These are phyloP conservation scores for Cheirogaleus medius DNA, from an alignment of 2,113 vertebrate species.

Conservation along the genomic window DNA sequence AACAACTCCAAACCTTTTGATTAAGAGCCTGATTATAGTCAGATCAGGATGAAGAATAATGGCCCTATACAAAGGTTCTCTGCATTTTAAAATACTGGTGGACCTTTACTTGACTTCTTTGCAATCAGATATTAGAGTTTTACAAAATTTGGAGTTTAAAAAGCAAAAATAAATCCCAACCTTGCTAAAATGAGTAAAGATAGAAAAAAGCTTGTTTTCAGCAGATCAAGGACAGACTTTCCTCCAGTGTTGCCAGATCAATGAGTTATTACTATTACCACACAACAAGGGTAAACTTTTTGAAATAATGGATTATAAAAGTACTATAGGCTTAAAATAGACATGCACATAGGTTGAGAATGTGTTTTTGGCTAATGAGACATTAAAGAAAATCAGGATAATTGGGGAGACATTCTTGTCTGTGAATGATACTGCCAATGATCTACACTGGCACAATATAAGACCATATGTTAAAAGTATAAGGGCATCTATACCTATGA, in stretches of 20 bases:
- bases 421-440: not conserved
- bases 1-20: constrained; percentile 56
- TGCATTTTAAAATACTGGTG: constrained; percentile 37
- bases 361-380: not conserved
- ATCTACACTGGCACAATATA: not conserved
- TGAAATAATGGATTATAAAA: not conserved
- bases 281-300: not conserved
- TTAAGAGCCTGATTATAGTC: constrained; percentile 46
- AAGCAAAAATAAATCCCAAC: not conserved
- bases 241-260: not conserved
- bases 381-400: not conserved
- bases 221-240: constrained; percentile 2
- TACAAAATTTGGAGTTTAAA: constrained; percentile 24
- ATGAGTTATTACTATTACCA: not conserved
- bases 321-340: not conserved
- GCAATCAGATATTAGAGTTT: constrained; percentile 28
- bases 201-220: not conserved
- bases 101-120: constrained; percentile 48
- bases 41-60: constrained; percentile 49
- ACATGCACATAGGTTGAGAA: not conserved
- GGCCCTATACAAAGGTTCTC: not conserved
- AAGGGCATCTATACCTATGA: not conserved
- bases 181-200: not conserved
- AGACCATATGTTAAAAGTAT: not conserved
- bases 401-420: not conserved